Conservation (phyloP, 2,888 invertebrate genomes). For the Limnephilus auricula region DNA sequence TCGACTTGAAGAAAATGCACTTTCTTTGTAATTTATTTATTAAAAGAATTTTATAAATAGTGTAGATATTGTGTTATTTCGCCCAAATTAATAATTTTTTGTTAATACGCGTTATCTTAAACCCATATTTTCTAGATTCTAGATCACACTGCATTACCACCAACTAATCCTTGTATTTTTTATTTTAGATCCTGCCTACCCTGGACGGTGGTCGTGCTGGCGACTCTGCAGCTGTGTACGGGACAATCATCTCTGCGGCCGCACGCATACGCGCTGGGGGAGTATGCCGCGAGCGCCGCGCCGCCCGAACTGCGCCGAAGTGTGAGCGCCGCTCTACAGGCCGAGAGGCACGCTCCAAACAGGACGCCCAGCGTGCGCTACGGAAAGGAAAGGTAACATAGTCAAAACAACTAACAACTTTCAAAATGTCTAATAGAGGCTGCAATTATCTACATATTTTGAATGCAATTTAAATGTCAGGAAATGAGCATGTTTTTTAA, state of each 20-base stretch:
- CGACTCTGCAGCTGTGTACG: slow-evolving; percentile 10
- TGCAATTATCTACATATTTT: too few species aligned
- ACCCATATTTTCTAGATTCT: too few species aligned
- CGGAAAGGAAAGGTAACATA: slow-evolving; percentile 47
- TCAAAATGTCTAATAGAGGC: too few species aligned
- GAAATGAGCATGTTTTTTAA: too few species aligned
- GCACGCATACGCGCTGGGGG: slow-evolving; percentile 55
- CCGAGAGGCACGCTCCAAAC: slow-evolving; percentile 69
- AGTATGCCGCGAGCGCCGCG: slow-evolving; percentile 69
- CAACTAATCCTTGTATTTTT: slow-evolving; percentile 5
- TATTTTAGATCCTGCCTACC: slow-evolving; percentile 32
- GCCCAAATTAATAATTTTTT: too few species aligned
- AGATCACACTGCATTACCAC: neutral
- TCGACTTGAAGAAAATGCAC: too few species aligned
- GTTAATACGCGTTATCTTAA: too few species aligned
- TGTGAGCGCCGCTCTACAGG: slow-evolving; percentile 74
- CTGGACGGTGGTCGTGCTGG: slow-evolving; percentile 45
- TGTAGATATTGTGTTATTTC: too few species aligned
- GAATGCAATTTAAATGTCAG: too few species aligned
- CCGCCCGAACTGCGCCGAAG: slow-evolving; percentile 74
- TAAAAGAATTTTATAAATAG: too few species aligned
- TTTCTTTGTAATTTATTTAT: too few species aligned
- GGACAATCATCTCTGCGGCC: slow-evolving; percentile 54
- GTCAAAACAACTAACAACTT: too few species aligned
- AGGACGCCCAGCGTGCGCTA: slow-evolving; percentile 48